Base-by-base conservation (phyloP, 92 coral and sea anemone species). In the Desmophyllum pertusum region DNA sequence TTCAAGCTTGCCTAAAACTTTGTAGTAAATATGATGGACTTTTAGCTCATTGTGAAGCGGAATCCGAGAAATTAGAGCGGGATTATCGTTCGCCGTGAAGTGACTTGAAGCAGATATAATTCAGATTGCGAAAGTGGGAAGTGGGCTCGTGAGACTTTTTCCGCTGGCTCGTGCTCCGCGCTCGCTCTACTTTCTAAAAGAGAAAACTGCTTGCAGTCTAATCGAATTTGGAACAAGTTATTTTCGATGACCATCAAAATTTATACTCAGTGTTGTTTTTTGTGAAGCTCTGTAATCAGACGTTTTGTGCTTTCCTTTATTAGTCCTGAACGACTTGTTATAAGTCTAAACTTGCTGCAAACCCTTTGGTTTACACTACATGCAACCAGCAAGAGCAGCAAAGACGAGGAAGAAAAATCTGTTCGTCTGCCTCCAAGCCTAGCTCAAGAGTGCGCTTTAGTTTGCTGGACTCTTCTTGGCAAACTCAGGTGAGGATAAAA, bases 381-480 rank as follows among this genome's bases (percentile, higher is more conserved):
- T 17, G 0, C 75, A 2, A 21, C 46, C 25, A 19, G 33, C 29
- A 67, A 68, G 64, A 40, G 30, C 6, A 42, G 69, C 36, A 48
- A 18, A 10, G 66, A 68, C 48, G 52, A 85, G 63, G 80, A 73
- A n/a, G 57, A 36, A 31, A 77, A 72, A 73, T 19, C 37, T 21
- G 74, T 78, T 40, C 84, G 89, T 25, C 83, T 51, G 48, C 98
- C 95, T 50, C 90, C 93, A n/a, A 91, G 87, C 74, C 80, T 94
- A 30, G 84, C 92, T 5, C 88, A 70, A 70, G 98, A 94, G 72
- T 64, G 87, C 73, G 70, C 83, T 2, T 83, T 94, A 51, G 90
- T 92, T 6, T 94, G 93, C 78, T 83, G 84, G 86, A 91, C 98
- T 23, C 83, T 94, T 25, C 84, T 94, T 23, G 81, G 70, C 55